phyloP scores from a whole-genome alignment of 2,113 vertebrate species.

The Epinephelus lanceolatus region DNA sequence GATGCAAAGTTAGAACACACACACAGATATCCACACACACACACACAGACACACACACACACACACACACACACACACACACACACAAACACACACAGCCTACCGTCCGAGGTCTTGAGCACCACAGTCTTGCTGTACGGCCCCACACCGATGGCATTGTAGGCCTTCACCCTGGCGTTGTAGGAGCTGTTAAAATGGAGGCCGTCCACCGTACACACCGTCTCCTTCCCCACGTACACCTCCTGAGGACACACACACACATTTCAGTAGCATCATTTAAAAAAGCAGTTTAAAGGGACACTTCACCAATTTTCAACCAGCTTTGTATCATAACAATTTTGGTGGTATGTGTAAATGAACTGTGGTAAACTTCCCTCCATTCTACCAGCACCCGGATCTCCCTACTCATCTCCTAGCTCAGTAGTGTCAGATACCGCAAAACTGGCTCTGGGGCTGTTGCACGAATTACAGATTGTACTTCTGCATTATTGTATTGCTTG shows the following conservation, averaged over 20 bases:
- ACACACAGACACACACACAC: constrained; percentile 13
- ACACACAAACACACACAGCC: constrained; percentile 5
- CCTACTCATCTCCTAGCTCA: no score
- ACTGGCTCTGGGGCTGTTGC: no score
- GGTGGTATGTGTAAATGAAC: no score
- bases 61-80: constrained; percentile 8
- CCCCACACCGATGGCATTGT: constrained; percentile 92
- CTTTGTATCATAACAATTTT: no score
- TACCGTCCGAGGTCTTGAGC: constrained; percentile 95
- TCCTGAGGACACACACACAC: constrained; percentile 84
- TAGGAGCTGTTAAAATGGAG: constrained; percentile 99
- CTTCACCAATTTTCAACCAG: no score
- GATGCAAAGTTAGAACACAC: background rate
- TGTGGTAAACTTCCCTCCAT: no score
- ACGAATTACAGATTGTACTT: no score
- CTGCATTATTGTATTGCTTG: no score
- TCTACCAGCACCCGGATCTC: no score
- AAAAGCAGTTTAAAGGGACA: constrained; percentile 4
- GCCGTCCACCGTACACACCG: constrained; percentile 96
- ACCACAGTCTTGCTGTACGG: constrained; percentile 98
- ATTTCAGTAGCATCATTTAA: background rate
- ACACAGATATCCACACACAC: background rate
- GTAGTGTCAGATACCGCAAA: no score
- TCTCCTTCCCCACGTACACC: constrained; percentile 98
- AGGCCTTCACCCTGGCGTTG: constrained; percentile 96